Percentiles rank a stretch among this genome's conserved stretches.
Evolutionary conservation across 2,888 invertebrate species (phyloP).

Genomic region (Caenorhabditis doughertyi): DNA sequence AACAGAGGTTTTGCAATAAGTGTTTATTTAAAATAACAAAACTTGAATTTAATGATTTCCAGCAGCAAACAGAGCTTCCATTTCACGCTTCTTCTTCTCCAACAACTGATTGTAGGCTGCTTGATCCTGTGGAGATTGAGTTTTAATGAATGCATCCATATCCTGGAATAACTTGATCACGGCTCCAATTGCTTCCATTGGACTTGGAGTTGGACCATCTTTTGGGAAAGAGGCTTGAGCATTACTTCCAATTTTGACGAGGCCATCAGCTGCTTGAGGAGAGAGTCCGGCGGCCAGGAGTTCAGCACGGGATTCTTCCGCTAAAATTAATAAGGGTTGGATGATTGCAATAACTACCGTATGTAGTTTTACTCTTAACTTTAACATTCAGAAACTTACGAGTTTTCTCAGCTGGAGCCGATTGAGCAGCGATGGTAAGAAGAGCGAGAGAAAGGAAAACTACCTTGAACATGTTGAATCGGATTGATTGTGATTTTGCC

Average conservation of each 20-base stretch:
- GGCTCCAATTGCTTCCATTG: not conserved
- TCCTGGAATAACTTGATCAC: not conserved
- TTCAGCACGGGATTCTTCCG: slow-evolving; percentile 1
- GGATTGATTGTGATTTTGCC: no score
- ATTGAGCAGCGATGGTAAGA: not conserved
- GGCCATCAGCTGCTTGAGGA: not conserved
- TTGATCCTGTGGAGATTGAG: not conserved
- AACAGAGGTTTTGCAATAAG: not conserved
- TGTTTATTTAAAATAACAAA: not conserved
- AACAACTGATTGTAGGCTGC: not conserved
- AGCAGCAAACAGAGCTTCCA: not conserved
- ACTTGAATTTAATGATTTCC: not conserved
- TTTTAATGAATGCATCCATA: slow-evolving; percentile 9
- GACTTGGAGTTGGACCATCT: not conserved
- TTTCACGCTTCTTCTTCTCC: slow-evolving; percentile 2
- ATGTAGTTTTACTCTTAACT: not conserved
- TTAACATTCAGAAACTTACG: not conserved
- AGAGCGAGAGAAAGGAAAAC: not conserved
- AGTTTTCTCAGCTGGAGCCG: slow-evolving; percentile 6
- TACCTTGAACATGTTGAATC: not conserved
- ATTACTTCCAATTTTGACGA: not conserved
- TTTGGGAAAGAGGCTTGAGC: not conserved
- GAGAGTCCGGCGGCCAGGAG: slow-evolving; percentile 1
- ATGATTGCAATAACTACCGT: no score
- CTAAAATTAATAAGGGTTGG: not conserved